Conservation (phyloP, 92 coral and sea anemone species). For the Meandrina meandrites region DNA sequence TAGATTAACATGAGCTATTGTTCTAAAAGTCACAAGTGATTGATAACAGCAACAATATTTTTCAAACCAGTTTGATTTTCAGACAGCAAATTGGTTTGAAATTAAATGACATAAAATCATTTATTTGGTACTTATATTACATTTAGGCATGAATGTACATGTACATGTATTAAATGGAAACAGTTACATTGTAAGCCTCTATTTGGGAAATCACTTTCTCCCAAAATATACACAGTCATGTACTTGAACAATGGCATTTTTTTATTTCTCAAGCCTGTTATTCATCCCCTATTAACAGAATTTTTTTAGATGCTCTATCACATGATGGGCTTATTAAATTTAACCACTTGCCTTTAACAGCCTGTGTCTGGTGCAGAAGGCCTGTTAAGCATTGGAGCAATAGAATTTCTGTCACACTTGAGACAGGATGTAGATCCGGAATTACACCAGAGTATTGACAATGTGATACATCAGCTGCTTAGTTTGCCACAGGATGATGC, state of each 20-base stretch:
- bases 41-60: no score
- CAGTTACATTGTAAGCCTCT: no score
- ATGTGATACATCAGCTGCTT: conserved; percentile 85
- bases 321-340: neutral
- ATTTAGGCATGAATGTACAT: no score
- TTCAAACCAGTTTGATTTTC: neutral
- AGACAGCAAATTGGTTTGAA: no score
- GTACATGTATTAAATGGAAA: no score
- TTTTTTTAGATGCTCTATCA: neutral
- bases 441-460: conserved; percentile 76
- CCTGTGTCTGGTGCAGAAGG: conserved; percentile 84
- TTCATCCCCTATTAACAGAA: neutral
- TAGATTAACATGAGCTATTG: no score
- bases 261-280: neutral
- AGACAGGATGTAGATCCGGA: conserved; percentile 90
- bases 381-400: conserved; percentile 82
- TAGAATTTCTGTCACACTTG: conserved; percentile 89
- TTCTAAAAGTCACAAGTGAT: no score
- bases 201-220: no score
- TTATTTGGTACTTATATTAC: no score
- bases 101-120: no score
- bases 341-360: conserved; percentile 42
- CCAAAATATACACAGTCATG: no score
- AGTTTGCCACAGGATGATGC: conserved; percentile 79
- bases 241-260: no score